These are phyloP conservation scores for Erythrocercus mccallii DNA, from an alignment of 2,113 vertebrate species.

Conservation along the genomic window DNA sequence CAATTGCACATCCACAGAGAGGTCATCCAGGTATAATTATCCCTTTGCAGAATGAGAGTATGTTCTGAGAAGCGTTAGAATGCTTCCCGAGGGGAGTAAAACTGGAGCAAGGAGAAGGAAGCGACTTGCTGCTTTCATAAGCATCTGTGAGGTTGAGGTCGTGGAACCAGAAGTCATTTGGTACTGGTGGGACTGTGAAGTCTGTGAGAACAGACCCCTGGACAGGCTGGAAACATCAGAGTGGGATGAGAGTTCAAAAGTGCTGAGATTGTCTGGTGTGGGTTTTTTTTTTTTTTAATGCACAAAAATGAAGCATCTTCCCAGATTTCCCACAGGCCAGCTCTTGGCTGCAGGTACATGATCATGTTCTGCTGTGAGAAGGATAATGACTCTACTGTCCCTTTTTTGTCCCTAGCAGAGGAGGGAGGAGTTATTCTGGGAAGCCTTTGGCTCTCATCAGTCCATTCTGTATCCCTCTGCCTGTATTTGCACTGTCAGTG, in stretches of 20 bases:
- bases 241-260: neutral
- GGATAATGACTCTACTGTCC: neutral
- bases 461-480: neutral
- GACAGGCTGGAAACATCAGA: neutral
- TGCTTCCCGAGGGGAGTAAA: neutral
- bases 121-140: neutral
- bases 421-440: neutral
- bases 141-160: neutral
- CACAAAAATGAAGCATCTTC: neutral
- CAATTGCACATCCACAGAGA: neutral
- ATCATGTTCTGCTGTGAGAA: neutral
- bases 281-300: neutral
- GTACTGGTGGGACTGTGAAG: neutral
- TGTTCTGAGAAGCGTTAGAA: neutral
- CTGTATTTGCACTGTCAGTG: neutral
- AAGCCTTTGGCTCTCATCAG: neutral
- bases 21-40: conserved; percentile 34
- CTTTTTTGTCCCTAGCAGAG: neutral
- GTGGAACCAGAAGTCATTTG: neutral
- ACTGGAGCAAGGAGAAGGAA: conserved; percentile 53
- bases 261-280: neutral
- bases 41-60: neutral
- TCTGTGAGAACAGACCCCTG: neutral
- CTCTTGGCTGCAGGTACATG: neutral
- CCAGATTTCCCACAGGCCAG: neutral